A percentile compares a stretch with the other conserved stretches of the same genome.
These are phyloP conservation scores for Teleogryllus oceanicus DNA, from an alignment of 2,888 invertebrate species.

Conservation along the genomic window DNA sequence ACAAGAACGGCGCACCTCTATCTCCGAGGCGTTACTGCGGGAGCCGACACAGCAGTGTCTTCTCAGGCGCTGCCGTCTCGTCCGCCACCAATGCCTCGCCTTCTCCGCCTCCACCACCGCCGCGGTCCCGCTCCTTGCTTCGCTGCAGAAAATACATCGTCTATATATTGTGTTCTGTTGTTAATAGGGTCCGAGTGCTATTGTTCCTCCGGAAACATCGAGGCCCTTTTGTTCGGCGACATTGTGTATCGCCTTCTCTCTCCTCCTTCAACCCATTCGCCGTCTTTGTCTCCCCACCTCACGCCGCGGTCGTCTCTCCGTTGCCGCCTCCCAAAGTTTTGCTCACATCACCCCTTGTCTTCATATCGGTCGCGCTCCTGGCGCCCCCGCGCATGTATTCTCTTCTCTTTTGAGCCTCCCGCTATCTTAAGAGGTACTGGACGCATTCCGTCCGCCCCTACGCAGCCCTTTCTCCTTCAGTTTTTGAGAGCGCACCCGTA, in stretches of 20 bases:
- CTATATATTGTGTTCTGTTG: conserved; percentile 11
- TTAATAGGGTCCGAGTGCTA: conserved; percentile 26
- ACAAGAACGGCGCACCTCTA: not conserved
- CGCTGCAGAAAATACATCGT: not conserved
- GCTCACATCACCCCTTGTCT: not conserved
- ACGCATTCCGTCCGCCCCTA: too few species aligned
- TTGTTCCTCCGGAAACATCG: conserved; percentile 27
- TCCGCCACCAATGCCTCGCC: not conserved
- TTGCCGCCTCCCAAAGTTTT: not conserved
- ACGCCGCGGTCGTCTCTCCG: not conserved
- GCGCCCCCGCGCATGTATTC: not conserved
- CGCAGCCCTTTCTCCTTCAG: too few species aligned
- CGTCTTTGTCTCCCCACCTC: too few species aligned
- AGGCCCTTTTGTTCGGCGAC: conserved; percentile 24
- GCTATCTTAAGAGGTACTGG: too few species aligned
- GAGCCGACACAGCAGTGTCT: not conserved
- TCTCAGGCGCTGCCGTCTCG: not conserved
- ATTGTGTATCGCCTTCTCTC: conserved; percentile 12
- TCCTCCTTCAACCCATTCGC: not conserved
- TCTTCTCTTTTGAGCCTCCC: too few species aligned
- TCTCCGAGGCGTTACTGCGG: not conserved
- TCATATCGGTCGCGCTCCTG: not conserved
- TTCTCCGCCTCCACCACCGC: not conserved
- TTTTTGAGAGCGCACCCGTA: too few species aligned
- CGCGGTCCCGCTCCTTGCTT: not conserved